A percentile compares a stretch with the other conserved stretches of the same genome.
phyloP scores from a whole-genome alignment of 2,797 vertebrate species.

The Xiphorhynchus erythropygius region DNA sequence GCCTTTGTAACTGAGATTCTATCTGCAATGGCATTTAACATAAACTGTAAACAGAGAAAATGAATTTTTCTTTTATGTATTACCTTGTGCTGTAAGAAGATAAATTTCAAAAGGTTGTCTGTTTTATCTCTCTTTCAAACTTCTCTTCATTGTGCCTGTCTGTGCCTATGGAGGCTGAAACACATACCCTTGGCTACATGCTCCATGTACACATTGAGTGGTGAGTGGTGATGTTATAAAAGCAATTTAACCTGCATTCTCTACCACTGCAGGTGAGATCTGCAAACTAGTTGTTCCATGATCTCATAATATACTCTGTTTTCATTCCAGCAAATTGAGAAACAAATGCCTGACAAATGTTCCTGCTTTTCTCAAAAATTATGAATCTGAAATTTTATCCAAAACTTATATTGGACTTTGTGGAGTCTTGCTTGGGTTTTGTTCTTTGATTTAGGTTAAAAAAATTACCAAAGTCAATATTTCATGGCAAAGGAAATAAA shows the following conservation, averaged over 20 bases:
- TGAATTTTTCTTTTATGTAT: constrained; percentile 32
- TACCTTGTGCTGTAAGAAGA: constrained; percentile 43
- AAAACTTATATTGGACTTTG: not conserved
- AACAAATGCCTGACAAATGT: not conserved
- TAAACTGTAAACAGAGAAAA: constrained; percentile 51
- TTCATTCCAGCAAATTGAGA: not conserved
- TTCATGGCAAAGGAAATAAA: not conserved
- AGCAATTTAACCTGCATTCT: not conserved
- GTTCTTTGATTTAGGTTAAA: not conserved
- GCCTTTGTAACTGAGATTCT: constrained; percentile 48
- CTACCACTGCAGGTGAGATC: not conserved
- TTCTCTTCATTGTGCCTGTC: not conserved
- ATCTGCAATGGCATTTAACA: constrained; percentile 47
- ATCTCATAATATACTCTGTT: not conserved
- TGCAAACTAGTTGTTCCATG: not conserved
- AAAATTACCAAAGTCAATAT: not conserved
- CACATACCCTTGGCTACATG: rapidly evolving
- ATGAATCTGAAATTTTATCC: not conserved
- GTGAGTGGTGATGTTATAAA: not conserved
- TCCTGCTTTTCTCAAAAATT: not conserved
- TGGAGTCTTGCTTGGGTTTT: not conserved
- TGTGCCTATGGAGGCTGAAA: not conserved
- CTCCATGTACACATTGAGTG: rapidly evolving
- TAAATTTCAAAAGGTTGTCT: constrained; percentile 48
- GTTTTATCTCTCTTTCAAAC: constrained; percentile 10